phyloP scores from a whole-genome alignment of 2,113 vertebrate species.

The Thamnaconus septentrionalis region DNA sequence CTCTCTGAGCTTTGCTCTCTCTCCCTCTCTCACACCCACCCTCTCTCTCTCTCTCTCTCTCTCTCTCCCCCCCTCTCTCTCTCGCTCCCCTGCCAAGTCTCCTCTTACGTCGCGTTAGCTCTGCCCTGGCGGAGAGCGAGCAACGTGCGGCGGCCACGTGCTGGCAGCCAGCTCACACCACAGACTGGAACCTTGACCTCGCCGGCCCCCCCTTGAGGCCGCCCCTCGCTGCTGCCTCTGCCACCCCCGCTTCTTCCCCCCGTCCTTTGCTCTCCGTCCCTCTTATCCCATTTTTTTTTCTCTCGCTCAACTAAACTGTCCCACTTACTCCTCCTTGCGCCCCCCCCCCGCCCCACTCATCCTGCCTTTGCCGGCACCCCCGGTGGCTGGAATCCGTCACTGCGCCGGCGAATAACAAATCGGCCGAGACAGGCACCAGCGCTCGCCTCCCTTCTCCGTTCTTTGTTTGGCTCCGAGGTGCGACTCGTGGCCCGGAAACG shows the following conservation, averaged over 20 bases:
- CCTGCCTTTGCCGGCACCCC: not conserved
- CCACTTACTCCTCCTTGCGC: constrained; percentile 20
- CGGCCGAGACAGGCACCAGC: too few species aligned
- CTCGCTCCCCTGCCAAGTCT: constrained; percentile 6
- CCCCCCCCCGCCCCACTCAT: not conserved
- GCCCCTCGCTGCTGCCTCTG: too few species aligned
- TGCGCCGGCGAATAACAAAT: too few species aligned
- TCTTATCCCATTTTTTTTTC: constrained; percentile 4
- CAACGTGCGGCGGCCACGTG: constrained; percentile 52
- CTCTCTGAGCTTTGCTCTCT: constrained; percentile 21
- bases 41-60: not conserved
- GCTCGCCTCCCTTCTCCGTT: too few species aligned
- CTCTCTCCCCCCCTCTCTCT: not conserved
- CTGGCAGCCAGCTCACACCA: constrained; percentile 33
- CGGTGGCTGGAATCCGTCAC: too few species aligned
- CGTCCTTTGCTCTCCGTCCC: not conserved
- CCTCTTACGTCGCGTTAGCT: constrained; percentile 24
- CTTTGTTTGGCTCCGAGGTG: constrained; percentile 3
- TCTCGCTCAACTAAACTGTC: constrained; percentile 18
- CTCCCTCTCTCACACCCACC: not conserved
- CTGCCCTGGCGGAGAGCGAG: constrained; percentile 3
- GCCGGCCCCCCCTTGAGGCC: constrained; percentile 8
- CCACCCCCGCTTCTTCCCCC: constrained; percentile 1
- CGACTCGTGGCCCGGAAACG: not conserved
- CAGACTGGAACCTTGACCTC: constrained; percentile 55